These are phyloP conservation scores for Campylorhamphus procurvoides DNA, from an alignment of 2,113 vertebrate genomes.

Conservation along the genomic window DNA sequence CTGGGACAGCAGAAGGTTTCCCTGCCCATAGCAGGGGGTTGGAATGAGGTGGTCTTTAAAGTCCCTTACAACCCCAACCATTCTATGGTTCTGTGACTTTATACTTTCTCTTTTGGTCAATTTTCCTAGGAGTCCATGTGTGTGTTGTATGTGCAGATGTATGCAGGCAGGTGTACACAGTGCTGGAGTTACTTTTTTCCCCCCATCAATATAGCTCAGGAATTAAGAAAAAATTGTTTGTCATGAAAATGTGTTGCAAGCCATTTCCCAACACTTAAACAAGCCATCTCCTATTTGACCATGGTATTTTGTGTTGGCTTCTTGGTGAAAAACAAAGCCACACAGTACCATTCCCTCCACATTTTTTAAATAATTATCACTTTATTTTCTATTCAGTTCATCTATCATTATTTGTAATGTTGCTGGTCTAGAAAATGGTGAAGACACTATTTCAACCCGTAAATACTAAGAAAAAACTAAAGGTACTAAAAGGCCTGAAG, in stretches of 20 bases:
- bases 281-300: background rate
- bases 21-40: too few relatives aligned
- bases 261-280: background rate
- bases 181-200: background rate
- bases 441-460: background rate
- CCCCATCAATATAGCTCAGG: background rate
- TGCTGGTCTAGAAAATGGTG: background rate
- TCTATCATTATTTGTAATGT: background rate
- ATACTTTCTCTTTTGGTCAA: background rate
- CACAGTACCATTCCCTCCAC: background rate
- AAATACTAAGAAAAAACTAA: background rate
- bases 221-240: background rate
- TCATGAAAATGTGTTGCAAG: background rate
- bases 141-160: background rate
- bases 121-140: background rate
- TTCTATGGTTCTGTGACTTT: background rate
- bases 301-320: background rate
- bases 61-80: background rate
- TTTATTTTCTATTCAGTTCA: background rate
- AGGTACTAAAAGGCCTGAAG: background rate
- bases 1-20: background rate
- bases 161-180: background rate
- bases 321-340: background rate
- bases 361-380: background rate
- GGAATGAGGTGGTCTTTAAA: background rate